Conservation (phyloP, 2,113 vertebrate genomes). For the Coptodon rendalli region DNA sequence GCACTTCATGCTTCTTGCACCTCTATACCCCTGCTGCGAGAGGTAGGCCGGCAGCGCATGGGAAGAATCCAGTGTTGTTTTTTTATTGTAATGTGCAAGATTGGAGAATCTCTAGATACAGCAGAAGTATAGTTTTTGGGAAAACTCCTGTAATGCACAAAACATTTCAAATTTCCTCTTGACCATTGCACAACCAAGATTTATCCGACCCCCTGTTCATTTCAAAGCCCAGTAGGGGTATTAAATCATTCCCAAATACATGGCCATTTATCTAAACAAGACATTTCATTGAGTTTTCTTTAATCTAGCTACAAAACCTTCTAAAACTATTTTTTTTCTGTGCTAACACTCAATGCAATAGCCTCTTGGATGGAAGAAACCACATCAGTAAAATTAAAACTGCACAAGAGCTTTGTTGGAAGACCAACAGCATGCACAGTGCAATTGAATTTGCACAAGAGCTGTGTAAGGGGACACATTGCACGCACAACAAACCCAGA, state of each 20-base stretch:
- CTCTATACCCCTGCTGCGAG: neutral
- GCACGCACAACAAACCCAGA: constrained; percentile 18
- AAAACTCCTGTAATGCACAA: neutral
- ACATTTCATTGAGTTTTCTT: neutral
- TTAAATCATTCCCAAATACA: neutral
- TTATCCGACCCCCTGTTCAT: neutral
- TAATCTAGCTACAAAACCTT: neutral
- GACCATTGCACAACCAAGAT: neutral
- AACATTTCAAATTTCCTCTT: neutral
- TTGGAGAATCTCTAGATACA: neutral
- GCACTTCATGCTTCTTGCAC: neutral
- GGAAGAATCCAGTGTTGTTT: neutral
- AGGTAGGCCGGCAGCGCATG: neutral
- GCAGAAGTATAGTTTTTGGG: neutral
- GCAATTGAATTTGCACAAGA: neutral
- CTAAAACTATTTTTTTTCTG: neutral
- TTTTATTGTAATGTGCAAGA: neutral
- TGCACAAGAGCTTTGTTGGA: neutral
- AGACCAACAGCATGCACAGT: neutral
- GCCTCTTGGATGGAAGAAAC: neutral
- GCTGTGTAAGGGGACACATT: neutral
- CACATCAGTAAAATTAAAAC: neutral
- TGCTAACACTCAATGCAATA: neutral
- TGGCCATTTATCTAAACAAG: neutral
- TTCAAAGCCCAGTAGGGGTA: neutral